phyloP scores from a whole-genome alignment of 92 coral and sea anemone genomes.

The Umimayanthus kanabou region DNA sequence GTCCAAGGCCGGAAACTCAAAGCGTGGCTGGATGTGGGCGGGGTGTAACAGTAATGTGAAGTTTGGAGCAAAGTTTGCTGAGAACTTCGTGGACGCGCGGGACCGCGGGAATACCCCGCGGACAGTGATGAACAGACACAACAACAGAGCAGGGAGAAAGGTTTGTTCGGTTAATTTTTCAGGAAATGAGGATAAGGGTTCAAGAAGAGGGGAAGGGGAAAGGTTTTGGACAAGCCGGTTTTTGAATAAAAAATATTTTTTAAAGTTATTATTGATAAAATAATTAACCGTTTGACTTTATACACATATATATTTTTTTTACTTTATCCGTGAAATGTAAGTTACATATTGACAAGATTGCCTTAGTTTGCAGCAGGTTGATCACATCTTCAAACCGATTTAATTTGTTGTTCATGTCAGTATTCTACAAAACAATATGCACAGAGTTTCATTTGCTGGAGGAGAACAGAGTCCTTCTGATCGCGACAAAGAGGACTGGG shows the following conservation, averaged over 20 bases:
- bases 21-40: slow-evolving; percentile 94
- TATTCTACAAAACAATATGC: neutral
- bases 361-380: neutral
- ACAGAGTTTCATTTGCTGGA: neutral
- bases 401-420: neutral
- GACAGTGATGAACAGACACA: slow-evolving; percentile 87
- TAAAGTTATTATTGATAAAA: neutral
- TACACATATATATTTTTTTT: no score
- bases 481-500: neutral
- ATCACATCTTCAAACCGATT: no score
- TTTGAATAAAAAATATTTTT: neutral
- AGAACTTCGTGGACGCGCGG: slow-evolving; percentile 87
- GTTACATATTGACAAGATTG: neutral
- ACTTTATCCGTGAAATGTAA: no score
- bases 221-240: neutral
- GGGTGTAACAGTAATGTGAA: slow-evolving; percentile 94
- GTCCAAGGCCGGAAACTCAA: slow-evolving; percentile 64
- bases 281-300: no score
- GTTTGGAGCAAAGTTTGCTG: slow-evolving; percentile 83
- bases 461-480: neutral
- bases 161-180: slow-evolving; percentile 37
- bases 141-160: slow-evolving; percentile 92
- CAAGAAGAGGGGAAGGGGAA: no score
- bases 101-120: slow-evolving; percentile 74
- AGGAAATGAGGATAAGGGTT: neutral